Conservation (phyloP, 2,113 vertebrate species). For the Channa argus region DNA sequence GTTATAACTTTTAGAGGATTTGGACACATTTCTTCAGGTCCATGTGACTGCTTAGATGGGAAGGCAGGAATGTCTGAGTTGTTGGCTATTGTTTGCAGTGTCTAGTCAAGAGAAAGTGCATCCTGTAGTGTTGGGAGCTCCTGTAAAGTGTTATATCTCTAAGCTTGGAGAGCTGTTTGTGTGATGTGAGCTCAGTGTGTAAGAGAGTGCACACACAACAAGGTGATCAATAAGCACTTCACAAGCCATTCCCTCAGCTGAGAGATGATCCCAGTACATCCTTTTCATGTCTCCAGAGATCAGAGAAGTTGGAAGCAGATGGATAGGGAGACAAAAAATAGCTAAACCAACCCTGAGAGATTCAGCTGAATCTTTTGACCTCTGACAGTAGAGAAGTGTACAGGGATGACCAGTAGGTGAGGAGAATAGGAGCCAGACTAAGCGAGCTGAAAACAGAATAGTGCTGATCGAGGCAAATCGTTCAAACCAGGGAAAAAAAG, state of each 20-base stretch:
- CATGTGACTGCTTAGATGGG: conserved; percentile 26
- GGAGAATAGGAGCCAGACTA: conserved; percentile 17
- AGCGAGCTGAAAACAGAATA: conserved; percentile 34
- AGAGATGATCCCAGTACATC: conserved; percentile 74
- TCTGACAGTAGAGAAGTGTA: conserved; percentile 60
- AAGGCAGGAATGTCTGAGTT: conserved; percentile 50
- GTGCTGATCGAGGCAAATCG: conserved; percentile 46
- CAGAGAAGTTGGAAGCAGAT: conserved; percentile 49
- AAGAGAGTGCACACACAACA: conserved; percentile 71
- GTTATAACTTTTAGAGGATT: conserved; percentile 28
- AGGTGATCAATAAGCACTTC: conserved; percentile 82
- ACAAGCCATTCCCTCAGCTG: conserved; percentile 58
- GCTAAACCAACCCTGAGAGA: conserved; percentile 41
- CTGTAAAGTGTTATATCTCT: conserved; percentile 49
- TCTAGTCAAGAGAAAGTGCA: conserved; percentile 5
- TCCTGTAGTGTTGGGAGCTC: conserved; percentile 38
- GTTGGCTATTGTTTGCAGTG: conserved; percentile 50
- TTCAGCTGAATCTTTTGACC: conserved; percentile 66
- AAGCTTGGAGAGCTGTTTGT: conserved; percentile 59
- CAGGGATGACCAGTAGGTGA: conserved; percentile 25
- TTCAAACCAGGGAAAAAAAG: conserved; percentile 18
- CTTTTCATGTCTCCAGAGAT: conserved; percentile 66
- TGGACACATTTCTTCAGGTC: conserved; percentile 17
- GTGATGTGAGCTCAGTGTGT: conserved; percentile 60
- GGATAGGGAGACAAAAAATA: conserved; percentile 61